phyloP scores from a whole-genome alignment of 92 coral and sea anemone genomes.

The Micromussa lordhowensis region DNA sequence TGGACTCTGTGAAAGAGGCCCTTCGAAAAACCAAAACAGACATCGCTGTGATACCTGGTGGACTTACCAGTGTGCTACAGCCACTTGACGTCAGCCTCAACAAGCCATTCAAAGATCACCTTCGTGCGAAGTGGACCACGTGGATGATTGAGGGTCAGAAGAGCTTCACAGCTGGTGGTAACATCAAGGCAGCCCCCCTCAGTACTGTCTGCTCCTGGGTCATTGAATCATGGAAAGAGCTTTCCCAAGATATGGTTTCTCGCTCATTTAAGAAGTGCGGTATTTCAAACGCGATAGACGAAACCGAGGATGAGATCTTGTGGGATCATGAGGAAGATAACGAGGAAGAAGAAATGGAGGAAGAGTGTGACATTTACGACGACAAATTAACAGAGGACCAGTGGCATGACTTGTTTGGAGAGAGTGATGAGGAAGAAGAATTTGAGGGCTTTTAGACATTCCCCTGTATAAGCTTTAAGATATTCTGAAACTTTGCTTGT shows the following conservation, averaged over 20 bases:
- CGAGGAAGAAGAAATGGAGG: neutral
- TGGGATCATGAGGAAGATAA: constrained; percentile 28
- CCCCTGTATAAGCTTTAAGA: no score
- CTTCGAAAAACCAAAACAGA: constrained; percentile 41
- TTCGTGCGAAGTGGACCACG: no score
- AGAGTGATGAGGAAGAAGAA: no score
- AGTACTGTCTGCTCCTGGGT: no score
- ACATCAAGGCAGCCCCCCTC: no score
- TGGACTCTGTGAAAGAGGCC: constrained; percentile 18
- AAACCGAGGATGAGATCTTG: constrained; percentile 36
- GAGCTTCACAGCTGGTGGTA: no score
- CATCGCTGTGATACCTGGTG: constrained; percentile 55
- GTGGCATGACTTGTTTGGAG: constrained; percentile 22
- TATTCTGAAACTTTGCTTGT: no score
- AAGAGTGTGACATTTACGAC: constrained; percentile 13
- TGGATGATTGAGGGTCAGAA: no score
- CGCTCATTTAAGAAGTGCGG: constrained; percentile 43
- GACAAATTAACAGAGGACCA: constrained; percentile 18
- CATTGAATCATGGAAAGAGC: no score
- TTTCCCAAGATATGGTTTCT: no score
- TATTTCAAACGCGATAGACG: constrained; percentile 35
- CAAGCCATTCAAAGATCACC: constrained; percentile 52
- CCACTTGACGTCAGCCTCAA: constrained; percentile 51
- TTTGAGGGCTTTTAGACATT: no score
- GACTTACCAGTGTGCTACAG: constrained; percentile 43